Conservation (phyloP, 2,113 vertebrate species). For the Bubalus kerabau region DNA sequence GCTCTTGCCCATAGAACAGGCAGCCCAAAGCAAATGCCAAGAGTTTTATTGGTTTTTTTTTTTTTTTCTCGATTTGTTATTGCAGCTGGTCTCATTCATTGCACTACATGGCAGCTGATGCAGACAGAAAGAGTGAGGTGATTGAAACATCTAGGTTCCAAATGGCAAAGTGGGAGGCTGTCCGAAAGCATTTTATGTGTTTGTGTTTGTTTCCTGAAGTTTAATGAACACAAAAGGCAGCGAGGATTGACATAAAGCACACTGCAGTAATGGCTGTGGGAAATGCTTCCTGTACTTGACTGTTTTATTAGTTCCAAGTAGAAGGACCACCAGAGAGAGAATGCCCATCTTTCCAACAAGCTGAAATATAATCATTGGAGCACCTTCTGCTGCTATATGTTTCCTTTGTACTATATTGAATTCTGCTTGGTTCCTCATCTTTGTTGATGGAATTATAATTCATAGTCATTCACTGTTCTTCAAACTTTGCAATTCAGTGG, state of each 20-base stretch:
- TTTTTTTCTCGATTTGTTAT: neutral
- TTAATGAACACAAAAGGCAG: slow-evolving; percentile 29
- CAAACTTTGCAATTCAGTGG: neutral
- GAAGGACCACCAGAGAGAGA: neutral
- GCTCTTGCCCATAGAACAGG: neutral
- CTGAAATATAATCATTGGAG: neutral
- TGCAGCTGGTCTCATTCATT: slow-evolving; percentile 32
- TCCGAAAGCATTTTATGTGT: slow-evolving; percentile 16
- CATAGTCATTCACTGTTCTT: neutral
- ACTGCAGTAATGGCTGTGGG: neutral
- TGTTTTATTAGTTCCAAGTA: slow-evolving; percentile 19
- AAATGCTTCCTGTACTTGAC: neutral
- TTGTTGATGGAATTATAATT: neutral
- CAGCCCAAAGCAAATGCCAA: slow-evolving; percentile 27
- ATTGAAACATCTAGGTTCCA: slow-evolving; percentile 42
- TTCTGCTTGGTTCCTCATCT: neutral
- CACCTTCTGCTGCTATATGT: neutral
- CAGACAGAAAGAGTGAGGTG: neutral
- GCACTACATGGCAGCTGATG: neutral
- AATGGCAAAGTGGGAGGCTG: neutral
- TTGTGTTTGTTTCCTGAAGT: slow-evolving; percentile 49
- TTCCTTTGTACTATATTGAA: neutral
- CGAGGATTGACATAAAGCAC: slow-evolving; percentile 14
- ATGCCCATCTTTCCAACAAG: neutral
- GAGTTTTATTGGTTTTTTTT: neutral